These are phyloP conservation scores for Episyrphus balteatus DNA, from an alignment of 1,140 invertebrate genomes.

Conservation along the genomic window DNA sequence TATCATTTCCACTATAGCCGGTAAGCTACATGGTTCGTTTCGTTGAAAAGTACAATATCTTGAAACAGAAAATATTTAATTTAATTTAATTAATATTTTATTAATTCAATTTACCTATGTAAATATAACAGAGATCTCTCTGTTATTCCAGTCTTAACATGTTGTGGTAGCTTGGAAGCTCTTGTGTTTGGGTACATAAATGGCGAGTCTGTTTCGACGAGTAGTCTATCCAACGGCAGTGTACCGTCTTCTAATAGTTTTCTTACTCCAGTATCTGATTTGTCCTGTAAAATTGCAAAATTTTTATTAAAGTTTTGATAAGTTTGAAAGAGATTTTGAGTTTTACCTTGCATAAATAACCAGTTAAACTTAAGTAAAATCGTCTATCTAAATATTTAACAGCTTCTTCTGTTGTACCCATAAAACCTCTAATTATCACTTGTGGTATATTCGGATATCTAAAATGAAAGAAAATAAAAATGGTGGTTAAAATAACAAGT, in stretches of 20 bases:
- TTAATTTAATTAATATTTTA: neutral
- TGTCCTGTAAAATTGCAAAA: constrained; percentile 71
- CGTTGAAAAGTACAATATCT: constrained; percentile 90
- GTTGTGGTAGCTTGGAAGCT: constrained; percentile 77
- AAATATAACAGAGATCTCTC: constrained; percentile 53
- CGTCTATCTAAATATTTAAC: constrained; percentile 76
- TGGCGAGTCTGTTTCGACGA: constrained; percentile 88
- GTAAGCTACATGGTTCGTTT: constrained; percentile 89
- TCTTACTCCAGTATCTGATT: constrained; percentile 79
- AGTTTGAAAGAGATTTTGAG: neutral
- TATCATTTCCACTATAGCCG: constrained; percentile 86
- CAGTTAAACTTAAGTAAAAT: constrained; percentile 78
- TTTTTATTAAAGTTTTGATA: constrained; percentile 1
- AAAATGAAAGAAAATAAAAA: constrained; percentile 3
- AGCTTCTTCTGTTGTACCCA: constrained; percentile 76
- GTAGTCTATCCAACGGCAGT: constrained; percentile 69
- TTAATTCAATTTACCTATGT: constrained; percentile 26
- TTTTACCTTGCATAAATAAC: constrained; percentile 39
- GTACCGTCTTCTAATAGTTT: constrained; percentile 68
- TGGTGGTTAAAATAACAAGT: no score
- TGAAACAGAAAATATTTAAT: constrained; percentile 17
- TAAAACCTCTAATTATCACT: constrained; percentile 86
- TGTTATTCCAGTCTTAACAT: constrained; percentile 77
- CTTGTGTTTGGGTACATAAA: constrained; percentile 94
- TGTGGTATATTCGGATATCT: constrained; percentile 55